Percentiles rank a stretch among this genome's conserved stretches.
phyloP scores from a whole-genome alignment of 2,113 vertebrate species.

The Carassius auratus region DNA sequence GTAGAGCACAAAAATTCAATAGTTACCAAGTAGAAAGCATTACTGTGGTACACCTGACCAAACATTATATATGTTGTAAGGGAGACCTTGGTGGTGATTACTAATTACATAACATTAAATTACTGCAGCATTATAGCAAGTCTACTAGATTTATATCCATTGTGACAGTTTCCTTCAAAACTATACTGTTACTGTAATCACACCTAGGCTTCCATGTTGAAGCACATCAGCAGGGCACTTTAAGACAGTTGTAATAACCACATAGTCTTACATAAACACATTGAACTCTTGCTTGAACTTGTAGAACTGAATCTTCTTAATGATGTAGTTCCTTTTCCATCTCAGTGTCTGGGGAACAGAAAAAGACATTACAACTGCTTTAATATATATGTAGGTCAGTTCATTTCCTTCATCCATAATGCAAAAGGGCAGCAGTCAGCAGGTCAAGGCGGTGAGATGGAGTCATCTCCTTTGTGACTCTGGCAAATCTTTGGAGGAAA shows the following conservation, averaged over 20 bases:
- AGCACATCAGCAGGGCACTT: neutral
- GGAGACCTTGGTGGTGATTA: neutral
- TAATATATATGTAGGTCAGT: neutral
- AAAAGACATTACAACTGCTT: neutral
- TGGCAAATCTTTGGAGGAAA: too few species aligned
- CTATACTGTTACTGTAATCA: neutral
- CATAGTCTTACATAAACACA: too few species aligned
- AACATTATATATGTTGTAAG: neutral
- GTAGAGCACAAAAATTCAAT: neutral
- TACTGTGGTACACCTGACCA: neutral
- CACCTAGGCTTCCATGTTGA: neutral
- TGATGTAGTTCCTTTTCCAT: neutral
- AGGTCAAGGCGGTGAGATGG: too few species aligned
- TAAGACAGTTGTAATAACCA: too few species aligned
- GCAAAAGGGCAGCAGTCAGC: too few species aligned
- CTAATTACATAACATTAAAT: neutral
- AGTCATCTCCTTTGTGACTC: too few species aligned
- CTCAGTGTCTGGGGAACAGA: neutral
- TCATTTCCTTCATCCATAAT: neutral
- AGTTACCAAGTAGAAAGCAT: neutral
- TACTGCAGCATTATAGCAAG: neutral
- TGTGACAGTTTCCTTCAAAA: neutral
- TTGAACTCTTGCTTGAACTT: too few species aligned
- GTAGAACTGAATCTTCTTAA: constrained; percentile 3
- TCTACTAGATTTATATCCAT: neutral